A percentile compares a stretch with the other conserved stretches of the same genome.
phyloP scores from a whole-genome alignment of 2,888 invertebrate genomes.

The Patella caerulea region DNA sequence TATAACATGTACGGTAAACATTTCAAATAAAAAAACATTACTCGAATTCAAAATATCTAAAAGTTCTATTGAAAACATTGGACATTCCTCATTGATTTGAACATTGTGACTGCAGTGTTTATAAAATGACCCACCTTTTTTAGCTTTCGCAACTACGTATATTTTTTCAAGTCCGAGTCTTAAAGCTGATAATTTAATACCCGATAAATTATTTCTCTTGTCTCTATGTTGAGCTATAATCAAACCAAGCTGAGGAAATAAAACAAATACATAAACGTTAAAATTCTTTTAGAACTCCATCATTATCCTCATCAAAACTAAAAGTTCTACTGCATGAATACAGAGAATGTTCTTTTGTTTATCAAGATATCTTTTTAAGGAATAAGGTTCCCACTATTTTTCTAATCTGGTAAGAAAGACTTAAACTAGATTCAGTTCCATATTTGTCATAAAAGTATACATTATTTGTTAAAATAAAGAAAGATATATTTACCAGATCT shows the following conservation, averaged over 20 bases:
- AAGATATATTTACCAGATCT: slow-evolving; percentile 53
- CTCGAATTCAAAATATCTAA: not conserved
- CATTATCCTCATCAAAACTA: not conserved
- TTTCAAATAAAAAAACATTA: not conserved
- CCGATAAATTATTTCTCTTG: slow-evolving; percentile 59
- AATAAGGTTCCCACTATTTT: too few species aligned
- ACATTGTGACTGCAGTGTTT: not conserved
- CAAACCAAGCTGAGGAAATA: slow-evolving; percentile 58
- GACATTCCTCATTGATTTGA: too few species aligned
- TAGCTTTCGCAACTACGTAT: slow-evolving; percentile 55
- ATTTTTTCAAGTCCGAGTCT: slow-evolving; percentile 60
- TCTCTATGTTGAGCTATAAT: slow-evolving; percentile 68
- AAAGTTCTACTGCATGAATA: too few species aligned
- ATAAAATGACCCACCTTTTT: slow-evolving; percentile 52
- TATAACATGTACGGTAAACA: not conserved
- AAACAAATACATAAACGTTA: not conserved
- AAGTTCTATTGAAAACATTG: too few species aligned
- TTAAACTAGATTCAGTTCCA: too few species aligned
- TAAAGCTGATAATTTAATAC: slow-evolving; percentile 64
- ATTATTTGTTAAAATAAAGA: too few species aligned
- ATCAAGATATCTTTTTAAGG: too few species aligned
- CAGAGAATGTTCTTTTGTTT: too few species aligned
- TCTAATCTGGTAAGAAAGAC: too few species aligned
- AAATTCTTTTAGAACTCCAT: not conserved
- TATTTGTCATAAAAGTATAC: too few species aligned